Percentiles rank a stretch among this genome's conserved stretches.
These are phyloP conservation scores for Catostylus mosaicus DNA, from an alignment of 30 jellyfish, hydroid and myxozoan genomes.

Conservation along the genomic window DNA sequence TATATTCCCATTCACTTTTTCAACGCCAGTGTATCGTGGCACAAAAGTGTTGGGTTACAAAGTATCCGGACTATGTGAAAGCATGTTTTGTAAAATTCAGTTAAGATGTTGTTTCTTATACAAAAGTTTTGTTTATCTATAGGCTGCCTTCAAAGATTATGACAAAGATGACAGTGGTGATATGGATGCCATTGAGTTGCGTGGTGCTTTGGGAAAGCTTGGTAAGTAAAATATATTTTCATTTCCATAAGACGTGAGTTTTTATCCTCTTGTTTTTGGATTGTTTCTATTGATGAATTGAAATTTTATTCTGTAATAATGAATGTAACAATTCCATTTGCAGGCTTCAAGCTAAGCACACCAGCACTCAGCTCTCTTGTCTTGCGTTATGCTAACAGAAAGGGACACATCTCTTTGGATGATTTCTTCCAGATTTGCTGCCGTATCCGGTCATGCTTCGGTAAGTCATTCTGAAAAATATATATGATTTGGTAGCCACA, in stretches of 20 bases:
- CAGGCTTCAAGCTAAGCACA: constrained; percentile 96
- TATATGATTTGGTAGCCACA: too few species aligned
- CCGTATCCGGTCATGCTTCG: constrained; percentile 77
- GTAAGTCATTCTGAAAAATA: constrained; percentile 71
- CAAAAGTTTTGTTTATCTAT: too few species aligned
- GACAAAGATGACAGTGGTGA: constrained; percentile 97
- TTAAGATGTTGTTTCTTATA: too few species aligned
- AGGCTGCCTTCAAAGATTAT: constrained; percentile 62
- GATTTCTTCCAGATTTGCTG: constrained; percentile 81
- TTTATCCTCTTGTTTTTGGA: too few species aligned
- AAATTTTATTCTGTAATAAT: too few species aligned
- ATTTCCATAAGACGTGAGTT: too few species aligned
- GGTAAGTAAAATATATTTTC: constrained; percentile 58
- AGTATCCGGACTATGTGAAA: too few species aligned
- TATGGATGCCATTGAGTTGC: constrained; percentile 90
- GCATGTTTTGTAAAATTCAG: too few species aligned
- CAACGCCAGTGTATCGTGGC: too few species aligned
- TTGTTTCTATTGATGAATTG: too few species aligned
- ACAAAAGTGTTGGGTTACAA: too few species aligned
- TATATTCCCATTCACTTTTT: too few species aligned
- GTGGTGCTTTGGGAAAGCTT: constrained; percentile 76
- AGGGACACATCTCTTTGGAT: constrained; percentile 71
- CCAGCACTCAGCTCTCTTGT: constrained; percentile 91
- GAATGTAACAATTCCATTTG: neutral
- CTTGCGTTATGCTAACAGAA: constrained; percentile 76